phyloP scores from a whole-genome alignment of 23 tunicate species.

The Trididemnum miniatum region DNA sequence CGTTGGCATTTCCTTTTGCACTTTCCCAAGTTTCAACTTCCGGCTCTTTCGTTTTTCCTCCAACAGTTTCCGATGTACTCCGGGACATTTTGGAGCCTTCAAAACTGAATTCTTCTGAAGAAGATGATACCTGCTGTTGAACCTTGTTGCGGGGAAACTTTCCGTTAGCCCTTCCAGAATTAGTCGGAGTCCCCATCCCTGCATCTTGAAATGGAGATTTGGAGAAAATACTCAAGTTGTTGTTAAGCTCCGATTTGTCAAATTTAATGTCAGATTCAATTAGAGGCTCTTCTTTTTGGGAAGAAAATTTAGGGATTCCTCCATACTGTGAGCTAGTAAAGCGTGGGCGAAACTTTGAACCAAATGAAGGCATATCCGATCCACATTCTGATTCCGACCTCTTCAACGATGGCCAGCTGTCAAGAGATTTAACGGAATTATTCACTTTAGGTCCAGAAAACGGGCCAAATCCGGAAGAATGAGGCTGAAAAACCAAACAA shows the following conservation, averaged over 20 bases:
- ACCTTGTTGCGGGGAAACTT: background rate
- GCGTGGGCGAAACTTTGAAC: no score
- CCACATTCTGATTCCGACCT: no score
- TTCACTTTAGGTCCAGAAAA: background rate
- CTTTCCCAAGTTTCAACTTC: slow-evolving; percentile 64
- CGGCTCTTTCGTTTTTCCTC: slow-evolving; percentile 37
- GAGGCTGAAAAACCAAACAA: no score
- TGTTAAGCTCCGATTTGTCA: slow-evolving; percentile 24
- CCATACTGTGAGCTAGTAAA: no score
- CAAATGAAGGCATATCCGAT: no score
- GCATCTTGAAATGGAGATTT: background rate
- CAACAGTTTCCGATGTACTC: slow-evolving; percentile 13
- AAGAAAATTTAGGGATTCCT: no score
- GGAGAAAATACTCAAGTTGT: background rate
- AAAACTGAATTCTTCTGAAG: slow-evolving; percentile 67
- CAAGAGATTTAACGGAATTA: no score
- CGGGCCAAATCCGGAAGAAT: no score
- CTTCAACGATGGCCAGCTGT: no score
- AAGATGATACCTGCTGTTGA: slow-evolving; percentile 59
- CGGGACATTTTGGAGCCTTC: slow-evolving; percentile 66
- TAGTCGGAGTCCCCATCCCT: background rate
- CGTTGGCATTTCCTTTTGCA: slow-evolving; percentile 66
- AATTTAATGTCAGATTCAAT: slow-evolving; percentile 42
- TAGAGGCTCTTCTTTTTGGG: background rate
- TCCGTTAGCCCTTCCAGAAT: background rate